Evolutionary conservation across 2,888 invertebrate species (phyloP).

Genomic region (Tuberolachnus salignus): DNA sequence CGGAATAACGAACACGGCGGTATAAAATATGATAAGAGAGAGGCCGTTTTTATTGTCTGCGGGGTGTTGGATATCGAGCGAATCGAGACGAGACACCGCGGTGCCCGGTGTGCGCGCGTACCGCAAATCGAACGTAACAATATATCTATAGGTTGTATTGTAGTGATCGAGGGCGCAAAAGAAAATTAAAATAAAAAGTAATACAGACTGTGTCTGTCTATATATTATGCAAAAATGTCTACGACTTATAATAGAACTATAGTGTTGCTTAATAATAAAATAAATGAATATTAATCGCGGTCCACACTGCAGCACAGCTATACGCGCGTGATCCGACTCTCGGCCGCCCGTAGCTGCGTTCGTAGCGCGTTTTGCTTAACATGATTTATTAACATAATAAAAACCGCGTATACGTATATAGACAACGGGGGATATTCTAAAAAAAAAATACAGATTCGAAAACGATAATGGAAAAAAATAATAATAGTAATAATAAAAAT

Average conservation of each 20-base stretch:
- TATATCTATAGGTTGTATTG: too few species aligned
- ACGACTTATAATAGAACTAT: slow-evolving; percentile 2
- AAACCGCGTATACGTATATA: too few species aligned
- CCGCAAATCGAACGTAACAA: too few species aligned
- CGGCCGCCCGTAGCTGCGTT: slow-evolving; percentile 10
- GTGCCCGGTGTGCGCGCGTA: not conserved
- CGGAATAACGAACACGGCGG: too few species aligned
- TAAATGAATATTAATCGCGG: slow-evolving; percentile 37
- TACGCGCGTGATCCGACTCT: slow-evolving; percentile 22
- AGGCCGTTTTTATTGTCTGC: too few species aligned
- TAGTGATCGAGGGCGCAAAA: not conserved
- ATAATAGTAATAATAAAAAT: slow-evolving; percentile 3
- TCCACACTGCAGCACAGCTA: not conserved
- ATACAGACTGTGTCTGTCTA: too few species aligned
- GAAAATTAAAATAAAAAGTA: too few species aligned
- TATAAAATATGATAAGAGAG: too few species aligned
- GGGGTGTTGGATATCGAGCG: too few species aligned
- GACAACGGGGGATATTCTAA: not conserved
- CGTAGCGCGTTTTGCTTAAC: slow-evolving; percentile 38
- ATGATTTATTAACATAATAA: slow-evolving; percentile 42
- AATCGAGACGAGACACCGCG: too few species aligned
- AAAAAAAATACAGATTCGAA: slow-evolving; percentile 21
- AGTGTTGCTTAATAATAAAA: not conserved
- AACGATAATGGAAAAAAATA: slow-evolving; percentile 30
- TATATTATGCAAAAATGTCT: slow-evolving; percentile 6